Percentiles rank a stretch among this genome's conserved stretches.
Evolutionary conservation across 2,113 vertebrate genomes (phyloP).

Genomic region (cat (Felis catus)): F.catus_Fca126_mat1.0 CM031412.1:37257001-37257500

Average conservation of each 20-base stretch:
- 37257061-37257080: not conserved
- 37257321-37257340: not conserved
- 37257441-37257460: not conserved
- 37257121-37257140: no score
- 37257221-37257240: no score
- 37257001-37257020: not conserved
- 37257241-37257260: no score
- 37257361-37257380: not conserved
- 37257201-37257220: no score
- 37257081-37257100: not conserved
- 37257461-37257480: not conserved
- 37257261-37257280: no score
- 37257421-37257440: not conserved
- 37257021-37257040: not conserved
- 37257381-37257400: not conserved
- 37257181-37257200: no score
- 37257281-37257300: not conserved
- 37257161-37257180: no score
- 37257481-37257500: not conserved
- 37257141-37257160: no score
- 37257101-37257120: not conserved
- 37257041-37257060: not conserved
- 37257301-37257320: not conserved
- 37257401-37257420: not conserved
- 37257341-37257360: not conserved